Conservation (phyloP, 53 echinoderm and acorn worm species). For the Stichopus horrens region DNA sequence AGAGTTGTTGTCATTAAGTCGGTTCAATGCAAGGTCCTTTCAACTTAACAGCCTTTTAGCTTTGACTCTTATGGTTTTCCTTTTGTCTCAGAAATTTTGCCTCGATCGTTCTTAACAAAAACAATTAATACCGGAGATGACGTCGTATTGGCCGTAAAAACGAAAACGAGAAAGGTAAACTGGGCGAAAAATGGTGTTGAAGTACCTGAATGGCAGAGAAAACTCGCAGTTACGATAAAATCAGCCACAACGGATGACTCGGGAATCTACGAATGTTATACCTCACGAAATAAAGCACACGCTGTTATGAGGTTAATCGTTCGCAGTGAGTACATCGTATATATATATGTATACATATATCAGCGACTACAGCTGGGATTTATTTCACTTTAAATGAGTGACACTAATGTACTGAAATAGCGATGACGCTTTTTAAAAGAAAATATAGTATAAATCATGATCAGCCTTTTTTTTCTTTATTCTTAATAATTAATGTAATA, state of each 20-base stretch:
- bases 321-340: neutral
- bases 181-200: neutral
- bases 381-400: no score
- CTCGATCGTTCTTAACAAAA: neutral
- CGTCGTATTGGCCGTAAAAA: neutral
- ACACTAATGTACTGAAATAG: no score
- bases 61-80: neutral
- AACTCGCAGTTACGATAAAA: neutral
- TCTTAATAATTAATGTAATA: no score
- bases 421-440: no score
- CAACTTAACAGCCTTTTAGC: no score
- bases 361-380: no score
- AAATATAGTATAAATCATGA: no score
- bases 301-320: slow-evolving; percentile 21
- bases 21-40: no score
- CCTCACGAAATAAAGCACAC: neutral
- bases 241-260: neutral
- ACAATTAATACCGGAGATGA: neutral
- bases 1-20: no score
- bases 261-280: neutral
- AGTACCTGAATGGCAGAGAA: neutral
- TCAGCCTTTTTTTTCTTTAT: no score
- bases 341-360: no score
- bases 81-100: neutral
- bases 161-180: neutral